Evolutionary conservation across 2,113 vertebrate genomes (phyloP).

Genomic region (Microcebus lehilahytsara): DNA sequence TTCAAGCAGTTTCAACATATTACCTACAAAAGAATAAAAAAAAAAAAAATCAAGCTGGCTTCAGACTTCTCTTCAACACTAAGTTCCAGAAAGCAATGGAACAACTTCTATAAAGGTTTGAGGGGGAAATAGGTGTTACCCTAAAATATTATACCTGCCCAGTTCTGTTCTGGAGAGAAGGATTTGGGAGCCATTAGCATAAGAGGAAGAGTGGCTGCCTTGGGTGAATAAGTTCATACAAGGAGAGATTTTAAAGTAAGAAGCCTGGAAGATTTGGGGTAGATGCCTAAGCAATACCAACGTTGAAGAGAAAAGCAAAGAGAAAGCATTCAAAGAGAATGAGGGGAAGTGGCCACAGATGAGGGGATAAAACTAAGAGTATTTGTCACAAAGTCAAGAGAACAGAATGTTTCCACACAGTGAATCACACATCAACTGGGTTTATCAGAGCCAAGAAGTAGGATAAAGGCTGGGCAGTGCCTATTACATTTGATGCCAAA

Average conservation of each 20-base stretch:
- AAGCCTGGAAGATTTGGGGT: not conserved
- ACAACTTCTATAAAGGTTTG: not conserved
- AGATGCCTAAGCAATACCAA: not conserved
- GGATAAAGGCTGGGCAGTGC: not conserved
- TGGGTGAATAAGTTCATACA: not conserved
- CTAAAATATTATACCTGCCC: not conserved
- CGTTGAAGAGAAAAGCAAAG: not conserved
- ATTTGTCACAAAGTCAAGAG: not conserved
- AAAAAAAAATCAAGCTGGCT: not conserved
- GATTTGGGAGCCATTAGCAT: not conserved
- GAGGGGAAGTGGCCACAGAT: not conserved
- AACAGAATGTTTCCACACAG: not conserved
- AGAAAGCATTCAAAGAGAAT: not conserved
- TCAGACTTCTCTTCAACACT: slow-evolving; percentile 4
- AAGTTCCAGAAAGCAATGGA: not conserved
- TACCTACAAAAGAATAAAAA: slow-evolving; percentile 22
- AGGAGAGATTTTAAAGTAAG: not conserved
- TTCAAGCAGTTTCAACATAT: not conserved
- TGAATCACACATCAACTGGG: not conserved
- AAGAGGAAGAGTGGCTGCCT: not conserved
- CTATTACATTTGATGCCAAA: not conserved
- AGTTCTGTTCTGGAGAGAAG: not conserved
- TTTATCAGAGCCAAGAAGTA: not conserved
- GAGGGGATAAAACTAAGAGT: no score
- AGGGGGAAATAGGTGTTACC: not conserved